Conservation (phyloP, 2,113 vertebrate genomes). For the Pedetes capensis region DNA sequence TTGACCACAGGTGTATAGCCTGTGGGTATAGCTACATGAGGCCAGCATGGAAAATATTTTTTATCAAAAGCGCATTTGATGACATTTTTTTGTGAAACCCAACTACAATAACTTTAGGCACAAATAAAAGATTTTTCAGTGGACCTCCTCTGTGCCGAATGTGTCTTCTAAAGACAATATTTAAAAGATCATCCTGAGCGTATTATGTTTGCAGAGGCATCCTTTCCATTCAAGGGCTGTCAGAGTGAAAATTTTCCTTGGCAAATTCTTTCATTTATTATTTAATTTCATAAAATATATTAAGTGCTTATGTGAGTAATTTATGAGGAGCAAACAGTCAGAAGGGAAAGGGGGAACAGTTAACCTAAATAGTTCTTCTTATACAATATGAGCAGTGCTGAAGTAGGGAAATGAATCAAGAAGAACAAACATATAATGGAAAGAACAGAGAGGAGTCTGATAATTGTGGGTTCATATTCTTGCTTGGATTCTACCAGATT, state of each 20-base stretch:
- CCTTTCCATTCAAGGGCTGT: not conserved
- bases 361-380: not conserved
- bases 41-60: not conserved
- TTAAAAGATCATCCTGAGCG: not conserved
- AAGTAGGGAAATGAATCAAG: not conserved
- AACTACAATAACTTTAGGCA: not conserved
- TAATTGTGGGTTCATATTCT: not conserved
- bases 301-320: not conserved
- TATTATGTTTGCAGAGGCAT: not conserved
- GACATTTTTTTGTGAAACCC: not conserved
- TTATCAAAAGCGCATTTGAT: not conserved
- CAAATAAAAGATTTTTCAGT: not conserved
- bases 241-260: not conserved
- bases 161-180: conserved; percentile 4
- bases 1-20: not conserved
- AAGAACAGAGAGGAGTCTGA: not conserved
- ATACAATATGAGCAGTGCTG: not conserved
- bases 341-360: not conserved
- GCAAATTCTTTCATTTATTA: not conserved
- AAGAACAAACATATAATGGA: not conserved
- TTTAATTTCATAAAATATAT: conserved; percentile 17
- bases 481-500: not conserved
- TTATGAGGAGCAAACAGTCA: not conserved
- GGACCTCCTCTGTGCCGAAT: not conserved
- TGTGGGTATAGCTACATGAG: not conserved